phyloP scores from a whole-genome alignment of 2,113 vertebrate genomes.

The Oryzias celebensis region DNA sequence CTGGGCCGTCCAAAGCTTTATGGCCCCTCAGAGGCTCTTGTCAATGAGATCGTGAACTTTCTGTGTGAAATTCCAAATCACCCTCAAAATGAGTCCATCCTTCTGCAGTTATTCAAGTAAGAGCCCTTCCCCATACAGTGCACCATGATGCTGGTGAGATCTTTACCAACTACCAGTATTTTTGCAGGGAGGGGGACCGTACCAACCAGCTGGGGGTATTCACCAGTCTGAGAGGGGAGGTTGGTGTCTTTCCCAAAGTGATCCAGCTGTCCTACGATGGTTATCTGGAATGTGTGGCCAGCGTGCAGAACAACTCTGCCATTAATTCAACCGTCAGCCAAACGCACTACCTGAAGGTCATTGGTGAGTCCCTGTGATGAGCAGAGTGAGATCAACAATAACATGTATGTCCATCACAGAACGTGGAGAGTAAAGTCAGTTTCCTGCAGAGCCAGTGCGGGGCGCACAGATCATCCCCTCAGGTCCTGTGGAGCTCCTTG shows the following conservation, averaged over 20 bases:
- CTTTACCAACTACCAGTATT: no score
- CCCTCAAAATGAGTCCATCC: slow-evolving; percentile 21
- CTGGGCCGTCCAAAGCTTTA: slow-evolving; percentile 30
- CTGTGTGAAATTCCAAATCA: slow-evolving; percentile 19
- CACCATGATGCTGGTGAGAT: no score
- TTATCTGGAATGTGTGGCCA: slow-evolving; percentile 61
- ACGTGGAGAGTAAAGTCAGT: no score
- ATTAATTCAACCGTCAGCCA: slow-evolving; percentile 43
- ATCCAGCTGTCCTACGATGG: slow-evolving; percentile 28
- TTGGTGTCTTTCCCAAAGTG: fast-evolving
- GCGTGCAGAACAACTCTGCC: slow-evolving; percentile 50
- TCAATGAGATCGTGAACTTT: fast-evolving
- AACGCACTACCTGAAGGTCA: slow-evolving; percentile 45
- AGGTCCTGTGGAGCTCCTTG: slow-evolving; percentile 35
- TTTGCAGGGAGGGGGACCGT: slow-evolving; percentile 35
- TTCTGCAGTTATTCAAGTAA: slow-evolving; percentile 58
- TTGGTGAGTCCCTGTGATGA: slow-evolving; percentile 64
- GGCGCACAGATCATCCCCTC: slow-evolving; percentile 17
- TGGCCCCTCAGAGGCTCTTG: slow-evolving; percentile 25
- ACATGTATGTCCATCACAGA: neutral
- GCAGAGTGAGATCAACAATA: neutral
- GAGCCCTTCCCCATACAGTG: neutral
- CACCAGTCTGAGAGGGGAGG: neutral
- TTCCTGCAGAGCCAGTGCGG: slow-evolving; percentile 56
- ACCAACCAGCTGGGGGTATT: neutral